Base-by-base conservation (phyloP, 1,140 invertebrate species). In the Cecropterus lyciades region DNA sequence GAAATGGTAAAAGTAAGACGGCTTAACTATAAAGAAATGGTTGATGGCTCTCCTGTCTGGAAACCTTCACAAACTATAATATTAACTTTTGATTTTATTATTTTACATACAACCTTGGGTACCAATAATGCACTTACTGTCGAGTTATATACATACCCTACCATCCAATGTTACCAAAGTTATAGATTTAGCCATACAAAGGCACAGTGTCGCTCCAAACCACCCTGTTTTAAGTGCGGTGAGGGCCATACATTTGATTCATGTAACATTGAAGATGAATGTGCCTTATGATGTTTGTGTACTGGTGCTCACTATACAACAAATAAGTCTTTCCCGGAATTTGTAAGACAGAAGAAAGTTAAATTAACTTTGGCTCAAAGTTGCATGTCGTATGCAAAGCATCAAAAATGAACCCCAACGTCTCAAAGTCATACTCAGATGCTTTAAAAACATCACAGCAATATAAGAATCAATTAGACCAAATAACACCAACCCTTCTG, bases 1-100 rank as follows among this genome's bases (percentile, higher is more conserved):
- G 55, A 48, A 30, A 55, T 70, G 6, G 10, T 77, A 0, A 72
- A 70, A 62, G 56, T 51, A 0, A 65, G 75, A 48, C 16, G 72
- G 14, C 37, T 75, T 3, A 75, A 73, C 14, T 15, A 55, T 4
- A 75, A 72, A 57, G 10, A 8, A 0, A 45, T 42, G 9, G 30
- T 42, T 14, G 64, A 73, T 67, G 60, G 52, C 15, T 43, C 11
- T 4, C 33, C 51, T 27, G 20, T 24, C 9, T 77, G 55, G 52
- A 52, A 52, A n/a, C 63, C 52, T 1, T 60, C 69, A 16, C 43
- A 68, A n/a, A 65, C 77, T 0, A 65, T 79, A 0, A 64, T 73
- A 9, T 14, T 74, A 1, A 73, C 65, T 5, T 76, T 79, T 52
- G 42, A 20, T 5, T 1, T 1, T 20, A 1, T 2, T 2, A 20